Evolutionary conservation across 2,888 invertebrate genomes (phyloP).

Genomic region (Cantharis rustica): DNA sequence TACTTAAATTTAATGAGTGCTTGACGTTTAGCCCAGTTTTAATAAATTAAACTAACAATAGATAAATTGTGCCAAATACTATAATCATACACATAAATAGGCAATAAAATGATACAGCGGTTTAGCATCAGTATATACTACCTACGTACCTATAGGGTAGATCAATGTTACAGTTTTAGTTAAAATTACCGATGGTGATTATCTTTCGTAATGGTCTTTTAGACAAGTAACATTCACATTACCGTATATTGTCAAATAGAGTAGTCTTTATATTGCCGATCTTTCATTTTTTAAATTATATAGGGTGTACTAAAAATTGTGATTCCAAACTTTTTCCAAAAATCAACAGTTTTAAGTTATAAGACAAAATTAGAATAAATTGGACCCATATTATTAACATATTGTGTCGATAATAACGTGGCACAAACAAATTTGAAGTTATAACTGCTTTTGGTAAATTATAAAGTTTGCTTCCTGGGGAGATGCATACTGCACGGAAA

Average conservation of each 20-base stretch:
- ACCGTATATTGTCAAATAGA: background rate
- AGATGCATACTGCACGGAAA: too few relatives aligned
- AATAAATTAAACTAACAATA: slow-evolving; percentile 18
- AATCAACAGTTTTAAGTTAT: background rate
- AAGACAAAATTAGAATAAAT: background rate
- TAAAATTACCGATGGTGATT: background rate
- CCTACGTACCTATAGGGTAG: background rate
- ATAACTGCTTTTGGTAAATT: too few relatives aligned
- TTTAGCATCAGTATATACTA: background rate
- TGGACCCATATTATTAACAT: too few relatives aligned
- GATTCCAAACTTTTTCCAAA: background rate
- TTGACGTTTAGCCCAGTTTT: slow-evolving; percentile 32
- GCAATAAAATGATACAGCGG: background rate
- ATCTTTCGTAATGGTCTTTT: background rate
- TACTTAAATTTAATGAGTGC: slow-evolving; percentile 34
- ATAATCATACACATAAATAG: slow-evolving; percentile 18
- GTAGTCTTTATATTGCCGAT: background rate
- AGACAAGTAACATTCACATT: background rate
- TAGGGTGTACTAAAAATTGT: background rate
- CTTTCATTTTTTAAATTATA: background rate
- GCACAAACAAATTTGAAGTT: too few relatives aligned
- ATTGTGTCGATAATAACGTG: too few relatives aligned
- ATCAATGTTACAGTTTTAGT: background rate
- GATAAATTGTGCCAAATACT: slow-evolving; percentile 22
- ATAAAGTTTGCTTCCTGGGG: too few relatives aligned